Evolutionary conservation across 2,888 invertebrate genomes (phyloP).

Genomic region (Rugalucina vietnamica): DNA sequence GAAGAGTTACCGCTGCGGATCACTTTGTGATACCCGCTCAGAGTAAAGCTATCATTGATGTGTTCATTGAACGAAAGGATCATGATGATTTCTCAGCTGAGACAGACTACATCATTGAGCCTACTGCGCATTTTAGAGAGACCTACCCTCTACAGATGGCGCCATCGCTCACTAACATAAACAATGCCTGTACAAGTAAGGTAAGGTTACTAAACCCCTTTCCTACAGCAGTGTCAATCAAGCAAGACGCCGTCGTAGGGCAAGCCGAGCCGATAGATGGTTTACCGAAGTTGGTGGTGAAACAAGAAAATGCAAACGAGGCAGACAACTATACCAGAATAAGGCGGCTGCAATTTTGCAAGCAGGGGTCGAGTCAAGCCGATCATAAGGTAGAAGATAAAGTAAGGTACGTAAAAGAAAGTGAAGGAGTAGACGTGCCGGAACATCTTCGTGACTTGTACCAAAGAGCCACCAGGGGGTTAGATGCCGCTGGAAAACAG

Average conservation of each 20-base stretch:
- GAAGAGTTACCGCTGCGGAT: not conserved
- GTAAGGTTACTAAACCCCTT: conserved; percentile 35
- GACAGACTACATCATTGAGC: conserved; percentile 17
- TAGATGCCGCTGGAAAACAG: no score
- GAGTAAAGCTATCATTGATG: conserved; percentile 18
- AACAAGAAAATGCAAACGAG: not conserved
- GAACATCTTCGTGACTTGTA: not conserved
- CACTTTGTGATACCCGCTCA: not conserved
- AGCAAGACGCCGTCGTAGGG: conserved; percentile 26
- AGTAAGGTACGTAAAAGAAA: not conserved
- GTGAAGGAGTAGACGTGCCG: not conserved
- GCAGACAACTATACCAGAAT: not conserved
- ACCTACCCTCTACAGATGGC: conserved; percentile 26
- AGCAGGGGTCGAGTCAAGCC: not conserved
- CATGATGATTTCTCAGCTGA: not conserved
- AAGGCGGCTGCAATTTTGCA: not conserved
- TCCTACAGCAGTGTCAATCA: not conserved
- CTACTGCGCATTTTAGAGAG: conserved; percentile 13
- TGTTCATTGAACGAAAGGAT: conserved; percentile 8
- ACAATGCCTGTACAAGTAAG: conserved; percentile 22
- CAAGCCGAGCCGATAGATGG: conserved; percentile 25
- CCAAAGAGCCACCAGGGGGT: not conserved
- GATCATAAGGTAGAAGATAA: not conserved
- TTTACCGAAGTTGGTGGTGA: not conserved
- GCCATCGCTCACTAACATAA: conserved; percentile 30